Evolutionary conservation across 2,797 vertebrate genomes (phyloP).

Genomic region (Linurgus olivaceus): DNA sequence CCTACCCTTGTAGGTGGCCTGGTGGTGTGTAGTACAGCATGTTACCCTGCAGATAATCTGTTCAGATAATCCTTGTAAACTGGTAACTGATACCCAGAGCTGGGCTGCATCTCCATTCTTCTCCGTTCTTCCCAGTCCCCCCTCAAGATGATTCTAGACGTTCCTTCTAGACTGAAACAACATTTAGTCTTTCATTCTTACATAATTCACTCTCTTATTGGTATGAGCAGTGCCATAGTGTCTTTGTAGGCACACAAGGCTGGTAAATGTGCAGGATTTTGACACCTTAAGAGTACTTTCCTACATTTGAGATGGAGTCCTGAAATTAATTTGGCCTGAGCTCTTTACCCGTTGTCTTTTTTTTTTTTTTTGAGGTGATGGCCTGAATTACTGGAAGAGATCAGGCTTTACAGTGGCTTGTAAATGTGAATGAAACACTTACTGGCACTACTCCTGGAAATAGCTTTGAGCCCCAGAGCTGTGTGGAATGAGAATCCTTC

Average conservation of each 20-base stretch:
- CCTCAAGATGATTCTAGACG: neutral
- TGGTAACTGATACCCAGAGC: slow-evolving; percentile 61
- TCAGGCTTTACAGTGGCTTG: neutral
- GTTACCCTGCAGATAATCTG: slow-evolving; percentile 68
- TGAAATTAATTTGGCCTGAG: neutral
- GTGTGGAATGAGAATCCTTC: neutral
- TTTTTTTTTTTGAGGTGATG: neutral
- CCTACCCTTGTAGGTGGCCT: neutral
- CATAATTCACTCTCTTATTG: neutral
- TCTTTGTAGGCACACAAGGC: neutral
- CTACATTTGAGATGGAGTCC: neutral
- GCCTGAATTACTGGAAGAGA: neutral
- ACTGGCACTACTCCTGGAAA: neutral
- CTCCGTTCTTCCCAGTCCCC: accelerated
- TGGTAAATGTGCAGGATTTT: neutral
- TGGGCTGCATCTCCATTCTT: neutral
- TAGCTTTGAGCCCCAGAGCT: neutral
- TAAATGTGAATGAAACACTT: neutral
- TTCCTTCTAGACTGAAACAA: neutral
- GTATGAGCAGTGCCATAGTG: neutral
- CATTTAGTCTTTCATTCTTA: neutral
- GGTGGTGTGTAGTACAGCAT: slow-evolving; percentile 52
- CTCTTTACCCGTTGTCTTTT: accelerated
- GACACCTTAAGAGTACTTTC: neutral
- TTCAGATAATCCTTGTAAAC: slow-evolving; percentile 64